Evolutionary conservation across 1,140 invertebrate species (phyloP).

Genomic region (Acarapis woodi): DNA sequence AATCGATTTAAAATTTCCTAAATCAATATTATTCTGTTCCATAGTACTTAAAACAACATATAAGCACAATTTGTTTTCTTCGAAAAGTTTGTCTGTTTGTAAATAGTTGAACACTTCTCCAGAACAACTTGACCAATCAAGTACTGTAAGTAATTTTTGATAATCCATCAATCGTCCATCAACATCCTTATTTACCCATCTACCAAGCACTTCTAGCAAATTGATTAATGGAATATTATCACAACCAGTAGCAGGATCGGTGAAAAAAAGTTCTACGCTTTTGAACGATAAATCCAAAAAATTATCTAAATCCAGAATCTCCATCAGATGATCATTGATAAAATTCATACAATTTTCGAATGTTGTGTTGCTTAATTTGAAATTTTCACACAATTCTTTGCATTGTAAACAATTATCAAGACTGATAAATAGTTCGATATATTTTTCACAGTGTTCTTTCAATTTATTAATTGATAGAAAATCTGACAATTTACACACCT

Average conservation of each 20-base stretch:
- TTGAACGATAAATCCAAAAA: neutral
- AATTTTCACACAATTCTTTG: conserved; percentile 24
- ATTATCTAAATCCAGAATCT: neutral
- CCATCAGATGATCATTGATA: neutral
- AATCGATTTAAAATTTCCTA: conserved; percentile 10
- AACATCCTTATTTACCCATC: neutral
- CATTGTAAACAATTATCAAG: conserved; percentile 28
- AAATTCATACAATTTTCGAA: neutral
- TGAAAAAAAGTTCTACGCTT: neutral
- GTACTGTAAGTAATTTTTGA: neutral
- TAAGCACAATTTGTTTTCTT: conserved; percentile 22
- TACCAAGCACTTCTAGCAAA: neutral
- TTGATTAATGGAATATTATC: neutral
- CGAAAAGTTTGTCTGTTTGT: conserved; percentile 20
- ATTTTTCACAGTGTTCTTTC: no score
- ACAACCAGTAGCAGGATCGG: neutral
- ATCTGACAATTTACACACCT: no score
- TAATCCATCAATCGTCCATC: neutral
- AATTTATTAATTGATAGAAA: no score
- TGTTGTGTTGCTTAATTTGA: conserved; percentile 18
- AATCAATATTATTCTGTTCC: conserved; percentile 23
- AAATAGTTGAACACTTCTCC: neutral
- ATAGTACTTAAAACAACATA: conserved; percentile 27
- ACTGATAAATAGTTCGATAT: conserved; percentile 28
- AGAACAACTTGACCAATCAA: neutral